phyloP scores from a whole-genome alignment of 2,888 invertebrate species.

The Hyposoter dolosus region DNA sequence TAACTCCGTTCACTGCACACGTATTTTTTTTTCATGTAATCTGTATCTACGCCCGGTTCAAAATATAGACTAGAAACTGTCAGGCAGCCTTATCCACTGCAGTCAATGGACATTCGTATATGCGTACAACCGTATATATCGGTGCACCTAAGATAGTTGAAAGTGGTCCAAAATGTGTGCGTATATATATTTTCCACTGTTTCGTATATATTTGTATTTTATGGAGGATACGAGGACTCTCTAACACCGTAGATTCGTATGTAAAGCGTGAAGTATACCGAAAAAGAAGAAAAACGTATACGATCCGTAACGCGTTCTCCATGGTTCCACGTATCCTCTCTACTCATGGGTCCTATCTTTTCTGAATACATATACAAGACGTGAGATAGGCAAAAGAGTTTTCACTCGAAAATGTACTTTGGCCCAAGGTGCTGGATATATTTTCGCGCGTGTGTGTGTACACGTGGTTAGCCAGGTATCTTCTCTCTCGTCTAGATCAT shows the following conservation, averaged over 20 bases:
- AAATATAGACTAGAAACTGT: slow-evolving; percentile 44
- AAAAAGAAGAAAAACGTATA: slow-evolving; percentile 52
- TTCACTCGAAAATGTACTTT: slow-evolving; percentile 65
- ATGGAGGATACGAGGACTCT: slow-evolving; percentile 50
- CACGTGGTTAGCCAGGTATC: slow-evolving; percentile 6
- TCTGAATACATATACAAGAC: slow-evolving; percentile 39
- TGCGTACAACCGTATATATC: slow-evolving; percentile 66
- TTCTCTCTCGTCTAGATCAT: slow-evolving; percentile 32
- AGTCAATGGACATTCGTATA: slow-evolving; percentile 65
- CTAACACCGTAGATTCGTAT: slow-evolving; percentile 69
- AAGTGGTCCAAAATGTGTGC: slow-evolving; percentile 21
- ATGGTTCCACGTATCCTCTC: slow-evolving; percentile 28
- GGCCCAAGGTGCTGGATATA: slow-evolving; percentile 47
- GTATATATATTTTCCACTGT: not conserved
- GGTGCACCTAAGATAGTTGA: slow-evolving; percentile 56
- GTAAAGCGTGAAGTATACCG: slow-evolving; percentile 68
- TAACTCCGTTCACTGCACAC: not conserved
- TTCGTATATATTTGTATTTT: slow-evolving; percentile 17
- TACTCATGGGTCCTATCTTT: slow-evolving; percentile 59
- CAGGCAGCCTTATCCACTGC: slow-evolving; percentile 62
- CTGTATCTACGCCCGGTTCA: not conserved
- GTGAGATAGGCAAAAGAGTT: slow-evolving; percentile 68
- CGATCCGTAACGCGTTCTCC: slow-evolving; percentile 44
- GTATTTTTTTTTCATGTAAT: not conserved
- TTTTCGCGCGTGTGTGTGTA: slow-evolving; percentile 15